Evolutionary conservation across 2,797 vertebrate species (phyloP).

Genomic region (Spheniscus humboldti): DNA sequence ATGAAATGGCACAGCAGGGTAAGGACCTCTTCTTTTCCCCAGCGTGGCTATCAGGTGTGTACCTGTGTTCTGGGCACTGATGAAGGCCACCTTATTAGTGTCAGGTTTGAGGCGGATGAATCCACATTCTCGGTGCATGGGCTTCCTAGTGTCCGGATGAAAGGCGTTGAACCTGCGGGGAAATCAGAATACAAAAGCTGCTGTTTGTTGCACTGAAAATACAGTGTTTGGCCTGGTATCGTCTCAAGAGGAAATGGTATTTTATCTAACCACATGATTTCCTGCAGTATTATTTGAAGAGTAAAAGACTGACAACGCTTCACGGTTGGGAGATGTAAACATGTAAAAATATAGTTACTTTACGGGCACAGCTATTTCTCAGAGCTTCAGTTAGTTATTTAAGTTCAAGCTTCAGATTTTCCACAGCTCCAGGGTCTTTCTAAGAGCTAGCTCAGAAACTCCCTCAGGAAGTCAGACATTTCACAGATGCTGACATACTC

Average conservation of each 20-base stretch:
- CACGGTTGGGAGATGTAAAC: accelerated
- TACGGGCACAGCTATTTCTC: neutral
- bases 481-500: neutral
- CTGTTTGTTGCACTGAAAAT: neutral
- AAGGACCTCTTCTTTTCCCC: neutral
- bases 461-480: neutral
- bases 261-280: neutral
- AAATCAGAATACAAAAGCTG: neutral
- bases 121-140: slow-evolving; percentile 91
- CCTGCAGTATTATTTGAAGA: neutral
- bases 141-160: slow-evolving; percentile 87
- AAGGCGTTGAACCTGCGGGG: slow-evolving; percentile 88
- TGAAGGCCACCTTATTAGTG: slow-evolving; percentile 91
- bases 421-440: neutral
- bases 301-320: neutral
- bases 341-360: neutral
- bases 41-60: neutral
- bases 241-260: neutral
- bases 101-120: slow-evolving; percentile 92
- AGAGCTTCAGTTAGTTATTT: neutral
- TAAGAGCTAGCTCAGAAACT: neutral
- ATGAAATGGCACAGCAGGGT: neutral
- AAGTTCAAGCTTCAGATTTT: neutral
- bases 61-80: slow-evolving; percentile 97
- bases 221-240: neutral